phyloP scores from a whole-genome alignment of 2,113 vertebrate species.

The Cranoglanis bouderius region DNA sequence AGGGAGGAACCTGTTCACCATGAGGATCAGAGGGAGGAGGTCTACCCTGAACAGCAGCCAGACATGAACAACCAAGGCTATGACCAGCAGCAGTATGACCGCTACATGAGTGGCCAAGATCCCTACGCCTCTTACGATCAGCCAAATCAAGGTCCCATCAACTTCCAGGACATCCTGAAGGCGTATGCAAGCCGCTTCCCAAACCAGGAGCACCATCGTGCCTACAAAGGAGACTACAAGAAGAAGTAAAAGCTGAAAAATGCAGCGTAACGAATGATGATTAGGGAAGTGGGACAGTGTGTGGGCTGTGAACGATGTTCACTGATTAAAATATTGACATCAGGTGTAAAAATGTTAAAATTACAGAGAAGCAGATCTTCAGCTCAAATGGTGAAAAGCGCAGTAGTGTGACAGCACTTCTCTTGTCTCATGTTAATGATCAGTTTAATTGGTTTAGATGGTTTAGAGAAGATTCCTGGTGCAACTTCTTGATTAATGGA shows the following conservation, averaged over 20 bases:
- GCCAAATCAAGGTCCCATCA: slow-evolving; percentile 62
- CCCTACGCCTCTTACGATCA: slow-evolving; percentile 65
- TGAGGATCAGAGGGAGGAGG: slow-evolving; percentile 52
- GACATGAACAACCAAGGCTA: slow-evolving; percentile 52
- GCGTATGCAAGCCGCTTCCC: slow-evolving; percentile 67
- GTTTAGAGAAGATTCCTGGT: slow-evolving; percentile 2
- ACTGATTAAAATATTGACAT: slow-evolving; percentile 37
- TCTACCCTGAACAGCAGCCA: slow-evolving; percentile 53
- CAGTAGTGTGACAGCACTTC: slow-evolving; percentile 30
- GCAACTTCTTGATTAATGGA: not conserved
- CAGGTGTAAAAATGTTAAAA: slow-evolving; percentile 12
- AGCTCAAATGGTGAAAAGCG: not conserved
- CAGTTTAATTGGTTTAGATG: slow-evolving; percentile 6
- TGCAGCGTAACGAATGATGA: not conserved
- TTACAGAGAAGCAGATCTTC: not conserved
- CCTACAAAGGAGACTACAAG: slow-evolving; percentile 72
- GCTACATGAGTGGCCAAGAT: slow-evolving; percentile 75
- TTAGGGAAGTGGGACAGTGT: slow-evolving; percentile 27
- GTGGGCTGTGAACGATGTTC: slow-evolving; percentile 19
- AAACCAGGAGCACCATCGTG: slow-evolving; percentile 69
- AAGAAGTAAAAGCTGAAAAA: slow-evolving; percentile 62
- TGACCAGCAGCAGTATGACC: slow-evolving; percentile 69
- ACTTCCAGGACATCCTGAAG: slow-evolving; percentile 73
- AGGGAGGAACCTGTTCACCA: slow-evolving; percentile 24
- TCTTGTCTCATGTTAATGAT: not conserved